phyloP scores from a whole-genome alignment of 2,113 vertebrate genomes.

The Ctenomys sociabilis region DNA sequence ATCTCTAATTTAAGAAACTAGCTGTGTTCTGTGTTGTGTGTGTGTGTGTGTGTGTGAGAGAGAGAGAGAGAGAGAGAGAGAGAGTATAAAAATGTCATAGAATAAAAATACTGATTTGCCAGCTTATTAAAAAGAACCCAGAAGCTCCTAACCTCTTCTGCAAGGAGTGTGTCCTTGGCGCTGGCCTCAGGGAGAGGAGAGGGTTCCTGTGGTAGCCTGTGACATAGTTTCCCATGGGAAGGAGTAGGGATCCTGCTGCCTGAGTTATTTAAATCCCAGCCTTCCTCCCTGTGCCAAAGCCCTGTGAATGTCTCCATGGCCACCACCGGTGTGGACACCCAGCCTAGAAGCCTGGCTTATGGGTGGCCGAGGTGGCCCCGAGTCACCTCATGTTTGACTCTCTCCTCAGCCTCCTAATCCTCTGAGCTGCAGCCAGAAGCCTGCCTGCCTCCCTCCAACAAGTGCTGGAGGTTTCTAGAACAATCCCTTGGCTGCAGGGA shows the following conservation, averaged over 20 bases:
- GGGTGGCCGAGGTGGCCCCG: background rate
- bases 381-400: background rate
- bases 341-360: slow-evolving; percentile 35
- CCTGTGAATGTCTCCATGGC: slow-evolving; percentile 60
- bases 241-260: slow-evolving; percentile 63
- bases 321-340: slow-evolving; percentile 56
- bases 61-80: background rate
- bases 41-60: slow-evolving; percentile 20
- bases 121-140: slow-evolving; percentile 67
- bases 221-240: slow-evolving; percentile 77
- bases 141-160: slow-evolving; percentile 40
- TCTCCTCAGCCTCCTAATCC: background rate
- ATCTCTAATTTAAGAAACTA: slow-evolving; percentile 81
- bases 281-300: slow-evolving; percentile 67
- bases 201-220: slow-evolving; percentile 32
- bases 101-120: slow-evolving; percentile 76
- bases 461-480: slow-evolving; percentile 57
- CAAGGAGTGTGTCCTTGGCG: background rate
- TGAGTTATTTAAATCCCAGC: slow-evolving; percentile 79
- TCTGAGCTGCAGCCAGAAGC: background rate
- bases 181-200: background rate
- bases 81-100: slow-evolving; percentile 72
- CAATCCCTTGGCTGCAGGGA: slow-evolving; percentile 1
- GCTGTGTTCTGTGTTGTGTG: slow-evolving; percentile 71
- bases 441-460: background rate